phyloP scores from a whole-genome alignment of 2,888 invertebrate species.

The Gandaritis pyraliata region DNA sequence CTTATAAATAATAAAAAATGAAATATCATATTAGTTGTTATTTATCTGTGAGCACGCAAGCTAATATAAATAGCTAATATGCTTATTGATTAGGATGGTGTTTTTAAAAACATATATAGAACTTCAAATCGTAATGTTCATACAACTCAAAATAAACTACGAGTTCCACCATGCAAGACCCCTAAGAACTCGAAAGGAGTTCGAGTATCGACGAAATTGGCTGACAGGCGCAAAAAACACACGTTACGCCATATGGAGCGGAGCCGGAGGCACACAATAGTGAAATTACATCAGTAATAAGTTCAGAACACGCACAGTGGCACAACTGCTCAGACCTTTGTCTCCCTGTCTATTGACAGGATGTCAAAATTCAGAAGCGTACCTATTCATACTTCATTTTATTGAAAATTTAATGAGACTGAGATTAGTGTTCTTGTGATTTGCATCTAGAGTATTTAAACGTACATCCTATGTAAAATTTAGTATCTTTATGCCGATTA shows the following conservation, averaged over 20 bases:
- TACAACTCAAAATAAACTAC: not conserved
- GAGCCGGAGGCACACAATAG: conserved; percentile 79
- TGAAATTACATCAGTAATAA: conserved; percentile 82
- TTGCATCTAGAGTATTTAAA: too few relatives aligned
- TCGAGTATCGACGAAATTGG: conserved; percentile 74
- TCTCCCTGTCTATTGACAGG: conserved; percentile 30
- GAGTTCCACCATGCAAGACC: conserved; percentile 16
- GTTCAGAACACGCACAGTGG: conserved; percentile 73
- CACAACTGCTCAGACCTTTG: conserved; percentile 67
- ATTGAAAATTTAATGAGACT: not conserved
- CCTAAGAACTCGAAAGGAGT: conserved; percentile 51
- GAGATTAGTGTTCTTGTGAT: not conserved
- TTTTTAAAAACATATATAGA: too few relatives aligned
- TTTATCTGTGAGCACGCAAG: too few relatives aligned
- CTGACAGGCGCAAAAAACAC: conserved; percentile 60
- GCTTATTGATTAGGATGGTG: too few relatives aligned
- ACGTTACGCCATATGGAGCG: conserved; percentile 82
- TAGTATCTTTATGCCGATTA: too few relatives aligned
- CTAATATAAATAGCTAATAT: too few relatives aligned
- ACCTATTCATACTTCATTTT: conserved; percentile 1
- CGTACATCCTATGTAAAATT: too few relatives aligned
- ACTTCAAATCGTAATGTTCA: too few relatives aligned
- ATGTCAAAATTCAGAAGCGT: conserved; percentile 25
- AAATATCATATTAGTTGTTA: too few relatives aligned
- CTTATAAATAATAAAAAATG: too few relatives aligned